Evolutionary conservation across 2,888 invertebrate genomes (phyloP), one percentile per base, ranked within the genome.

Genomic region (Leptinotarsa haldemani): DNA sequence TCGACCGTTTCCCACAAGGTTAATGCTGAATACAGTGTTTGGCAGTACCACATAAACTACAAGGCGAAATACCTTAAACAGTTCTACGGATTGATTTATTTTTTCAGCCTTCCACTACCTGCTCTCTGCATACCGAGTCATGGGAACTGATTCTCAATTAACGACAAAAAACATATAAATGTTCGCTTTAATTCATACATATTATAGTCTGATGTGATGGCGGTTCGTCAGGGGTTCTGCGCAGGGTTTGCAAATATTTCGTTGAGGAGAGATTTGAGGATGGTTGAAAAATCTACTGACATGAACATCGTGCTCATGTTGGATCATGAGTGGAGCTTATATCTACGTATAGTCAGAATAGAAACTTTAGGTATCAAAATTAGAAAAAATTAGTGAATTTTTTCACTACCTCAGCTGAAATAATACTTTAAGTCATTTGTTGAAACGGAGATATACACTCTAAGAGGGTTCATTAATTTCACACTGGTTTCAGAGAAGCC

Each of bases 91-190:
- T 77, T 83, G 80, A 83, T 83, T 83, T 82, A 81, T 78, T 80
- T 78, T 56, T 74, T 77, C 68, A 82, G 78, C 78, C 80, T 81
- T 81, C 80, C 69, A 73, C 74, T 77, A 76, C 75, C 72, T 76
- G 77, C 77, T 77, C 76, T 75, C 77, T 75, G 77, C 79, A 79
- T 80, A 78, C 79, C 79, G 80, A 82, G 83, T 83, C 84, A 84
- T 84, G 84, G 83, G 84, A 84, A 83, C 80, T 83, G 82, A 81
- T 80, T 84, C 77, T 78, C 76, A 81, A 82, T 81, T 78, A 75
- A 71, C 74, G 65, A 72, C 73, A 75, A 77, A 71, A 78, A 75
- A 73, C 70, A 73, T 68, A 48, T 65, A 73, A 77, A 73, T 74
- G 72, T 75, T 74, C 71, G 64, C 69, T 74, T 77, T 72, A 77